phyloP scores from a whole-genome alignment of 92 coral and sea anemone species.

The Actinernus sp. region DNA sequence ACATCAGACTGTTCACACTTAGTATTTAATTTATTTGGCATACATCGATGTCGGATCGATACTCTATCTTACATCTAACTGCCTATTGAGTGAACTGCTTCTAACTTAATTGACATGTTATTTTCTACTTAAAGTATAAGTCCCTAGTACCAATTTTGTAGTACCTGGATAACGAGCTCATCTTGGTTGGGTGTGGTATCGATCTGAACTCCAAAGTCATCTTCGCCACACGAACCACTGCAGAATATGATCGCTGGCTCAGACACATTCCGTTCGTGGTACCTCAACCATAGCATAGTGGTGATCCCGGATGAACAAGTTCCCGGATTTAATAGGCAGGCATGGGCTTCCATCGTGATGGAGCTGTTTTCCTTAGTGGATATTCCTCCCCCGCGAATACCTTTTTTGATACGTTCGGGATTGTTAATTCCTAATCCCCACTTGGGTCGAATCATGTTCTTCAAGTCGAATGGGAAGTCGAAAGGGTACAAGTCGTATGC shows the following conservation, averaged over 20 bases:
- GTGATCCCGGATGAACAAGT: neutral
- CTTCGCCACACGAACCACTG: neutral
- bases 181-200: neutral
- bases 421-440: neutral
- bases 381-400: neutral
- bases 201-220: neutral
- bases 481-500: neutral
- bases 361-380: neutral
- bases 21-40: too few species aligned
- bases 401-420: neutral
- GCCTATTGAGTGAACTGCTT: too few species aligned
- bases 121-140: too few species aligned
- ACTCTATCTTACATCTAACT: too few species aligned
- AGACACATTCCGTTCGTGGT: neutral
- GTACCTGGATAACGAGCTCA: neutral
- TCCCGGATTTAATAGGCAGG: neutral
- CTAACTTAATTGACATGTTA: too few species aligned
- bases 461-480: neutral
- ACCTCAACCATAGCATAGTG: neutral
- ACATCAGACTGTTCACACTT: too few species aligned
- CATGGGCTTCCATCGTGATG: neutral
- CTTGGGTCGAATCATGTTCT: neutral
- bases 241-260: neutral
- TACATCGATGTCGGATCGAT: too few species aligned
- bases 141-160: too few species aligned